A percentile compares a stretch with the other conserved stretches of the same genome.
These are phyloP conservation scores for Drosophila neotestacea DNA, from an alignment of 2,888 invertebrate genomes.

Conservation along the genomic window DNA sequence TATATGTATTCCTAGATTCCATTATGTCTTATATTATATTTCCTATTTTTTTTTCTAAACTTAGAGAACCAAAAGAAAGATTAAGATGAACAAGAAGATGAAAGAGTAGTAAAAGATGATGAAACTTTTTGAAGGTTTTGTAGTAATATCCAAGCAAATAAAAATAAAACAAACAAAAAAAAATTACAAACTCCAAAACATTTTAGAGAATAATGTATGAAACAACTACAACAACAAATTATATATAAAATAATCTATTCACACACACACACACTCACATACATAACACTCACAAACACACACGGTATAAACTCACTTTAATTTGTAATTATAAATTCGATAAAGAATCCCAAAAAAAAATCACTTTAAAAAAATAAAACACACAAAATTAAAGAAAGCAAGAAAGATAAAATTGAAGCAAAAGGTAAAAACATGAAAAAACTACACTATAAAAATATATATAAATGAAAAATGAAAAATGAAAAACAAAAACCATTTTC, in stretches of 20 bases:
- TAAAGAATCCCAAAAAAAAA: slow-evolving; percentile 13
- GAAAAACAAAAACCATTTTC: slow-evolving; percentile 53
- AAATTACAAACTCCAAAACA: slow-evolving; percentile 19
- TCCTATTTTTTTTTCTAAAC: slow-evolving; percentile 22
- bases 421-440: slow-evolving; percentile 28
- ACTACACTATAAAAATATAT: slow-evolving; percentile 18
- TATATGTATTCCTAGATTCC: slow-evolving; percentile 51
- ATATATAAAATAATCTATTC: slow-evolving; percentile 29
- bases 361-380: neutral
- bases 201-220: slow-evolving; percentile 63
- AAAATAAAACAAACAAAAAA: slow-evolving; percentile 16
- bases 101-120: neutral
- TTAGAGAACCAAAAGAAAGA: slow-evolving; percentile 19
- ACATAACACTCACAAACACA: slow-evolving; percentile 19
- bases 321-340: slow-evolving; percentile 42
- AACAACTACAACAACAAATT: slow-evolving; percentile 38
- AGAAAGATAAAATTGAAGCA: slow-evolving; percentile 5
- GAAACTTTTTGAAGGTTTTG: slow-evolving; percentile 20
- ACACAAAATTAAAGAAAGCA: slow-evolving; percentile 22
- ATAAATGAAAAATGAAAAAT: slow-evolving; percentile 24
- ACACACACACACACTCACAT: slow-evolving; percentile 26
- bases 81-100: neutral
- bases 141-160: slow-evolving; percentile 29
- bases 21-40: slow-evolving; percentile 22
- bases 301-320: slow-evolving; percentile 34